Evolutionary conservation across 2,797 vertebrate species (phyloP).

Genomic region (Rhinophrynus dorsalis): DNA sequence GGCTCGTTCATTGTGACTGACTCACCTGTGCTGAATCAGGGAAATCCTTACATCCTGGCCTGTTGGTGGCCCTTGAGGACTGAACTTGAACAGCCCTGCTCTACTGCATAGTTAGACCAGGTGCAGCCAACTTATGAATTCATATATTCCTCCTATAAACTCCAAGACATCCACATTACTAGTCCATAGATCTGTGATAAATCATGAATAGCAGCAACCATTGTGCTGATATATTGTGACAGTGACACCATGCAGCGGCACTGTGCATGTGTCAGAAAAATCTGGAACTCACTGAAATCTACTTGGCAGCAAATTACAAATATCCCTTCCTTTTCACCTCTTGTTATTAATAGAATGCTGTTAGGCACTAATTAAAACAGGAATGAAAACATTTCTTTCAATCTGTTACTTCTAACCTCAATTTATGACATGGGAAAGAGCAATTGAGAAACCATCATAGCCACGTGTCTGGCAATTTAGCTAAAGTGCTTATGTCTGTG

Average conservation of each 20-base stretch:
- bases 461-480: constrained; percentile 22
- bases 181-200: no score
- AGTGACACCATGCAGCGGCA: background rate
- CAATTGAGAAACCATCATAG: constrained; percentile 12
- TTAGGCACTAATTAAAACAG: constrained; percentile 36
- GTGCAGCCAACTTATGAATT: no score
- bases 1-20: no score
- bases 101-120: no score
- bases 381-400: constrained; percentile 31
- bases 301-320: constrained; percentile 19
- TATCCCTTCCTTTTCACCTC: constrained; percentile 1
- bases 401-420: constrained; percentile 37
- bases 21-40: no score
- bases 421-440: constrained; percentile 29
- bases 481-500: background rate
- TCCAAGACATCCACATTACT: no score
- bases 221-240: background rate
- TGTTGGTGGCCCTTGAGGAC: no score
- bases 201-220: background rate
- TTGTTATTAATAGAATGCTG: constrained; percentile 24
- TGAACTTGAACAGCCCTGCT: no score
- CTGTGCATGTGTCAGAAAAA: constrained; percentile 3
- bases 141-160: no score
- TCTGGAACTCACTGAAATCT: background rate
- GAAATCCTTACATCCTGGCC: no score